These are phyloP conservation scores for Drosophila eugracilis DNA, from an alignment of 1,140 invertebrate genomes.

Conservation along the genomic window DNA sequence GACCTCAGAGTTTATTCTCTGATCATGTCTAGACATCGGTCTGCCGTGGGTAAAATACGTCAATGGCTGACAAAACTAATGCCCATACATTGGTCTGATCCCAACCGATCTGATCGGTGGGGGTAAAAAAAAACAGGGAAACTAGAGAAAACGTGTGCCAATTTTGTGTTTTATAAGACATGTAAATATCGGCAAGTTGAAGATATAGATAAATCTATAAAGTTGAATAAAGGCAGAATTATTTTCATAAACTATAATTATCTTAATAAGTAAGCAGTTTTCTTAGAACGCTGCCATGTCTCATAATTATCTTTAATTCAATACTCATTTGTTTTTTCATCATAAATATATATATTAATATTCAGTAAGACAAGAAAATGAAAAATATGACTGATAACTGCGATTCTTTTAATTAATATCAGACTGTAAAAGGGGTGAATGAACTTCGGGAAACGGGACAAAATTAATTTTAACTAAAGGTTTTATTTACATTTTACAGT, in stretches of 20 bases:
- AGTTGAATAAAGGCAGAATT: too few species aligned
- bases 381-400: background rate
- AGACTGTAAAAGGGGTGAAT: background rate
- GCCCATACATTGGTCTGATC: constrained; percentile 63
- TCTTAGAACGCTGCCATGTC: background rate
- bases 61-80: constrained; percentile 60
- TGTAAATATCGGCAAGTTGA: background rate
- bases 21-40: constrained; percentile 71
- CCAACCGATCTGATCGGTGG: constrained; percentile 6
- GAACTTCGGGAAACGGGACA: too few species aligned
- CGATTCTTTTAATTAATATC: background rate
- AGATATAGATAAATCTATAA: constrained; percentile 11
- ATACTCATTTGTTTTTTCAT: background rate
- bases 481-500: too few species aligned
- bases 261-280: background rate
- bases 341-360: background rate
- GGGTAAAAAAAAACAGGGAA: constrained; percentile 19
- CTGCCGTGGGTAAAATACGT: constrained; percentile 61
- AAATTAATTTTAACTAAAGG: too few species aligned
- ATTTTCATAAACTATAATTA: too few species aligned
- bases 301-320: background rate
- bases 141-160: constrained; percentile 34
- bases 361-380: background rate
- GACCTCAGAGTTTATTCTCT: constrained; percentile 69
- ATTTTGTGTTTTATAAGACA: constrained; percentile 29